Evolutionary conservation across 2,888 invertebrate species (phyloP).

Genomic region (Patella pellucida): DNA sequence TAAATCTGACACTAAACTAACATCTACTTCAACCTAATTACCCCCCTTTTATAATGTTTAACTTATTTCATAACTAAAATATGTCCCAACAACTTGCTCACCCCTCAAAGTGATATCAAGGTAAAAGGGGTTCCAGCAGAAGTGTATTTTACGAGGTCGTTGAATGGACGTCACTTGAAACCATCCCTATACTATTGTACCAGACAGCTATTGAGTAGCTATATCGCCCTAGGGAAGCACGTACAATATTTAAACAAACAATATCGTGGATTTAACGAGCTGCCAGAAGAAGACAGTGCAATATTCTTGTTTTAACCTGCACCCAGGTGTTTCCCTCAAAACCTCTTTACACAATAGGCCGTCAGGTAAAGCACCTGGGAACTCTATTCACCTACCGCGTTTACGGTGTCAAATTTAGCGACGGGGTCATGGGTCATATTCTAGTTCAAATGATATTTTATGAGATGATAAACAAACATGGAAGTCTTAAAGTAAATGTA

Average conservation of each 20-base stretch:
- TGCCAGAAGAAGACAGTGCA: background rate
- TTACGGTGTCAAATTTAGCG: conserved; percentile 3
- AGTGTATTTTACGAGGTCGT: too few species aligned
- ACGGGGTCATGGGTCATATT: background rate
- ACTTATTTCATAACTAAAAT: too few species aligned
- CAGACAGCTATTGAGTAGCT: too few species aligned
- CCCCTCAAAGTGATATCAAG: too few species aligned
- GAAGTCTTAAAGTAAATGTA: conserved; percentile 1
- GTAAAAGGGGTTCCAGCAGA: too few species aligned
- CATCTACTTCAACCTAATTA: too few species aligned
- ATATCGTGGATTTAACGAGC: background rate
- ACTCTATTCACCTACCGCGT: background rate
- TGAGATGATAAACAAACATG: background rate
- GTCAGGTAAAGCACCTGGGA: conserved; percentile 5
- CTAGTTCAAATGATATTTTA: conserved; percentile 1
- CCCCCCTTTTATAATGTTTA: too few species aligned
- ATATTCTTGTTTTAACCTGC: conserved; percentile 3
- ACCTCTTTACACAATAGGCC: conserved; percentile 4
- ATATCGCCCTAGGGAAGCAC: background rate
- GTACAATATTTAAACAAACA: background rate
- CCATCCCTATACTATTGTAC: too few species aligned
- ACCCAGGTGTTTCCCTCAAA: background rate
- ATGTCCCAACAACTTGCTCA: too few species aligned
- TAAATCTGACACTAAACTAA: too few species aligned
- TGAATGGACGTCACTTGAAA: too few species aligned